Evolutionary conservation across 1,140 invertebrate species (phyloP).

Genomic region (Pseudoatta argentina): DNA sequence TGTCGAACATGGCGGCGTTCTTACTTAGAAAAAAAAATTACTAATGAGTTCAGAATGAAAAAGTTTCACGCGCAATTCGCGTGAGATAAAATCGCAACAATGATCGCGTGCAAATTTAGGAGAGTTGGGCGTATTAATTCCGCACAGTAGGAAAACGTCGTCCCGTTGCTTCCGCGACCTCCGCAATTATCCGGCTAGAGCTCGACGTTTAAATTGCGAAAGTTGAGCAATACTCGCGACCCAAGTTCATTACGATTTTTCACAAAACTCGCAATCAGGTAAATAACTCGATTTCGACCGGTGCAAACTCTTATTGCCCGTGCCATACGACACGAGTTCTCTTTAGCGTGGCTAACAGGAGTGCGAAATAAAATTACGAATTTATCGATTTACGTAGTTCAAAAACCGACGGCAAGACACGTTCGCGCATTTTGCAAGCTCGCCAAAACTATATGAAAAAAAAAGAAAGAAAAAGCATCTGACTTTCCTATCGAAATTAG

Average conservation of each 20-base stretch:
- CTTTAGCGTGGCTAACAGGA: slow-evolving; percentile 52
- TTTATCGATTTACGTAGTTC: slow-evolving; percentile 61
- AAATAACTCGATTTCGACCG: slow-evolving; percentile 61
- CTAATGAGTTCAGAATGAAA: not conserved
- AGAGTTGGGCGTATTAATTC: slow-evolving; percentile 40
- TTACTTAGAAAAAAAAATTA: slow-evolving; percentile 5
- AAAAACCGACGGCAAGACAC: slow-evolving; percentile 35
- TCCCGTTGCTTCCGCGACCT: slow-evolving; percentile 40
- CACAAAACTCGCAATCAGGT: slow-evolving; percentile 64
- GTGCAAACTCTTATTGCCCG: slow-evolving; percentile 58
- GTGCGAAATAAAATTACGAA: slow-evolving; percentile 55
- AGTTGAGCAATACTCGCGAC: slow-evolving; percentile 56
- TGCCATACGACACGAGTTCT: slow-evolving; percentile 55
- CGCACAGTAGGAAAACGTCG: slow-evolving; percentile 4
- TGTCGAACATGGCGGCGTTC: not conserved
- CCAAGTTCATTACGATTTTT: slow-evolving; percentile 63
- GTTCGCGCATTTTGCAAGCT: slow-evolving; percentile 35
- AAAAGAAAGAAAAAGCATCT: not conserved
- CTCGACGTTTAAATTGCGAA: slow-evolving; percentile 61
- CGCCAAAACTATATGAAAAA: not conserved
- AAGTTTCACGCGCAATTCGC: slow-evolving; percentile 24
- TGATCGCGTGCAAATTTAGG: slow-evolving; percentile 36
- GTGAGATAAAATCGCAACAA: slow-evolving; percentile 47
- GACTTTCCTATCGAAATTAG: slow-evolving; percentile 17
- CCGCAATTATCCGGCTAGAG: slow-evolving; percentile 48